Conservation (phyloP, 2,113 vertebrate species). For the Rafetus swinhoei region DNA sequence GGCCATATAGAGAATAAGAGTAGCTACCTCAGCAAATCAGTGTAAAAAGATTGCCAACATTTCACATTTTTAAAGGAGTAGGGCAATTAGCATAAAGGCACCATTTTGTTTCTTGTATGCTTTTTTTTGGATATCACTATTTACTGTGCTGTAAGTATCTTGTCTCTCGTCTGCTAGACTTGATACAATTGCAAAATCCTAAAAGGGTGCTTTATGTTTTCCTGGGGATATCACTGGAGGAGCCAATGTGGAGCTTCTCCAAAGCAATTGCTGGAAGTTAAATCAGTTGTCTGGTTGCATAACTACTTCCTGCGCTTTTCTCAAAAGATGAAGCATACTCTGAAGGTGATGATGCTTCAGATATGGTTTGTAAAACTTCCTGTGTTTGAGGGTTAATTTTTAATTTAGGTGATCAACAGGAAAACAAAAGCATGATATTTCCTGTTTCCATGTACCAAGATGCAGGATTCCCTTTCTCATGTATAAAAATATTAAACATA, state of each 20-base stretch:
- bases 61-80: neutral
- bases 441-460: neutral
- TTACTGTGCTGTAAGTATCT: neutral
- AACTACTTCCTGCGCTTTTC: neutral
- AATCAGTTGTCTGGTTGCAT: neutral
- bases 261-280: conserved; percentile 7
- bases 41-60: neutral
- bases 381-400: neutral
- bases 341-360: neutral
- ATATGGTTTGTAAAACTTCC: neutral
- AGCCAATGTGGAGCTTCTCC: neutral
- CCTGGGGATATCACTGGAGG: neutral
- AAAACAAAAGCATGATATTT: neutral
- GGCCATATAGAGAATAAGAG: neutral
- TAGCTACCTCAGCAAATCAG: neutral
- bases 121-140: neutral
- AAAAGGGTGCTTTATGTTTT: neutral
- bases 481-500: neutral
- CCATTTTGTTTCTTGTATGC: rapidly evolving
- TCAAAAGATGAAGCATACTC: neutral
- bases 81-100: neutral
- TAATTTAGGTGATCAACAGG: neutral
- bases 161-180: neutral
- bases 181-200: neutral
- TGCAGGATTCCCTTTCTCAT: neutral